Base-by-base conservation (phyloP, 2,888 invertebrate species). In the Tuta absoluta region DNA sequence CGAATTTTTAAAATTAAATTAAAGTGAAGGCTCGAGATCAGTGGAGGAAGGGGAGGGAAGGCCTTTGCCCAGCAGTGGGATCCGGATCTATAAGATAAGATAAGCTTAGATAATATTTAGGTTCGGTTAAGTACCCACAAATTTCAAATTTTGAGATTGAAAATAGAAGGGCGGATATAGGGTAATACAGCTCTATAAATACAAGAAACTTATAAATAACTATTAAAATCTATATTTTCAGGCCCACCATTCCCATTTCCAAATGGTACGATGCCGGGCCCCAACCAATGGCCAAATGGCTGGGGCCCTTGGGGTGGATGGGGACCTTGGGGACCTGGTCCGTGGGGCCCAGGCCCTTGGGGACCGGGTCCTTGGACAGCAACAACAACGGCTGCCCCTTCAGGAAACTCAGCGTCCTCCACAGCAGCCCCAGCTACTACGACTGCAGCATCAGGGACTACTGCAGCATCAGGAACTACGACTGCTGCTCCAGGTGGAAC, bases 401-500 rank as follows among this genome's bases (percentile, higher is more conserved):
- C 75, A 0, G 38, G 11, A 2, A n/a, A 2, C 41, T 57, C 71
- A 0, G 63, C 72, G 0, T 49, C 75, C 11, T 64, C 75, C 1
- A 62, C 74, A 0, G 62, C 73, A 0, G 65, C 75, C 0, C 62
- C 73, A 0, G 67, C 75, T 0, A 63, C 73, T 0, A 63, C 74
- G 2, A 64, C 72, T 0, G 64, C 75, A 0, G 66, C 76, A 0
- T 65, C 77, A 0, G 68, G 72, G 0, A 61, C 71, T 0, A 63
- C 76, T 0, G 71, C 75, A 0, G 65, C 67, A n/a, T 65, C 67
- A 11, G 64, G 70, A 12, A 68, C 70, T 0, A 48, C 72, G 0
- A 69, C 72, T 0, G 66, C 71, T 2, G 59, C 67, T 19, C 56
- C 65, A 21, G 12, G 19, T 21, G 33, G 21, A 8, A 64, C 73